Evolutionary conservation across 2,888 invertebrate genomes (phyloP).

Genomic region (Drosophila siamana): DNA sequence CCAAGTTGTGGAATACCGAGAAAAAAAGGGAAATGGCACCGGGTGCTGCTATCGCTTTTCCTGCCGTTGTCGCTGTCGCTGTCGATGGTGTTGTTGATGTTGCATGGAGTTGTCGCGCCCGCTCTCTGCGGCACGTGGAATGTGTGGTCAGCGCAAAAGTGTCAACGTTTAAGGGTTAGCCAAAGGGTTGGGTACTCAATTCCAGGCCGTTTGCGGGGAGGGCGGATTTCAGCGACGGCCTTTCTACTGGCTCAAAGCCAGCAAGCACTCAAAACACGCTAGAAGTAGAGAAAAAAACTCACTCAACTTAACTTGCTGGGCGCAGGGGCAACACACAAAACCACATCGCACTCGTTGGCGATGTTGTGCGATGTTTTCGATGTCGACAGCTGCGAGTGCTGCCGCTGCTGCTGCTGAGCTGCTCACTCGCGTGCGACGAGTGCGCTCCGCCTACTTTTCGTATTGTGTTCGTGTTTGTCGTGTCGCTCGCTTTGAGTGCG

Average conservation of each 20-base stretch:
- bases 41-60: conserved; percentile 17
- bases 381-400: conserved; percentile 9
- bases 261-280: background rate
- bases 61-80: background rate
- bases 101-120: conserved; percentile 16
- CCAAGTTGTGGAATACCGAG: conserved; percentile 9
- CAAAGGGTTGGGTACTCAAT: conserved; percentile 67
- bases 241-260: too few relatives aligned
- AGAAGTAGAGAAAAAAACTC: too few relatives aligned
- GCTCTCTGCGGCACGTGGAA: conserved; percentile 42
- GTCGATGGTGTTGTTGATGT: background rate
- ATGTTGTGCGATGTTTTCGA: conserved; percentile 67
- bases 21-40: conserved; percentile 17
- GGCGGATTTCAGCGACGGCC: too few relatives aligned
- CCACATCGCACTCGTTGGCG: conserved; percentile 66
- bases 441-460: conserved; percentile 81
- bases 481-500: conserved; percentile 56
- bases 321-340: conserved; percentile 46
- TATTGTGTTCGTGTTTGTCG: conserved; percentile 31
- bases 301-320: conserved; percentile 22
- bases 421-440: conserved; percentile 43
- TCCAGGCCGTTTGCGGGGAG: conserved; percentile 21
- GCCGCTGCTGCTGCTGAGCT: conserved; percentile 42
- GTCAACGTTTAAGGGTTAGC: conserved; percentile 73
- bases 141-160: conserved; percentile 74